Percentiles rank a stretch among this genome's conserved stretches.
Conservation (phyloP, 2,888 invertebrate genomes). For the Malacosoma neustria region DNA sequence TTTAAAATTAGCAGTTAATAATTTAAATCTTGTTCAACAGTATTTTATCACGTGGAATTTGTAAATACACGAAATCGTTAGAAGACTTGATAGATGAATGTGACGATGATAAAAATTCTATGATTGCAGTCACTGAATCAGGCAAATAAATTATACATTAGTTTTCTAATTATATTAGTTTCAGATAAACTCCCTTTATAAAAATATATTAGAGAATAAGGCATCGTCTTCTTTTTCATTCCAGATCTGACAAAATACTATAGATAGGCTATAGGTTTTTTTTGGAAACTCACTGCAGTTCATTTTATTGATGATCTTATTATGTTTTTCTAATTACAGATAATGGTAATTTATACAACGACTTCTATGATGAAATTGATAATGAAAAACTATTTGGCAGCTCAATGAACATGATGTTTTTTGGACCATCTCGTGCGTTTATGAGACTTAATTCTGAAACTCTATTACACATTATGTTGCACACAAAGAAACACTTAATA, state of each 20-base stretch:
- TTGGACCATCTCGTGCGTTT: constrained; percentile 51
- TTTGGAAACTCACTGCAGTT: too few relatives aligned
- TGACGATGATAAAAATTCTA: constrained; percentile 60
- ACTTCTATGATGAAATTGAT: constrained; percentile 58
- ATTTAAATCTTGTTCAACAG: too few relatives aligned
- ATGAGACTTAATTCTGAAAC: constrained; percentile 54
- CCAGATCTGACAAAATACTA: too few relatives aligned
- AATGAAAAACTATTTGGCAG: constrained; percentile 33
- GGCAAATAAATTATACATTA: constrained; percentile 23
- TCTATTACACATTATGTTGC: constrained; percentile 44
- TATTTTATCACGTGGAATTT: constrained; percentile 4
- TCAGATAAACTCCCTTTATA: too few relatives aligned
- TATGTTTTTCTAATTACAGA: constrained; percentile 20
- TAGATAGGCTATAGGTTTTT: too few relatives aligned
- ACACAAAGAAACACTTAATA: constrained; percentile 44
- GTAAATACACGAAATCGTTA: constrained; percentile 30
- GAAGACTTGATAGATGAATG: constrained; percentile 43
- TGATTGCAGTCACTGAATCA: constrained; percentile 42
- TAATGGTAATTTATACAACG: constrained; percentile 31
- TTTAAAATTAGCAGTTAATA: too few relatives aligned
- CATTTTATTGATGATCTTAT: too few relatives aligned
- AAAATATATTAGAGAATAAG: too few relatives aligned
- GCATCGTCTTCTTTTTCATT: too few relatives aligned
- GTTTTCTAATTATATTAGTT: too few relatives aligned
- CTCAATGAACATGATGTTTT: constrained; percentile 61